phyloP scores from a whole-genome alignment of 2,113 vertebrate genomes.

The Takifugu flavidus region DNA sequence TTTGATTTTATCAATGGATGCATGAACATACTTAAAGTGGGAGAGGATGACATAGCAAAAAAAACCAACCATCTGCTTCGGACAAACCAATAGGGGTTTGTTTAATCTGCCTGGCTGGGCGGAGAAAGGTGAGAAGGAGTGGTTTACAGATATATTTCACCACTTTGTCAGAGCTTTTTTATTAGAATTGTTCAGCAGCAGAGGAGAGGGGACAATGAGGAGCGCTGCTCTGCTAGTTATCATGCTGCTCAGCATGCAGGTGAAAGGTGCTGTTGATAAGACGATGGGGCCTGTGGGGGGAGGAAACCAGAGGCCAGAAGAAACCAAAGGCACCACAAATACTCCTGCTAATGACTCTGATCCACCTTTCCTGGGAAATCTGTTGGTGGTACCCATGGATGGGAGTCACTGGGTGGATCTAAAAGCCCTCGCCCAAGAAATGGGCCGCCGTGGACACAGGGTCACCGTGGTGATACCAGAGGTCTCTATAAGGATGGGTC shows the following conservation, averaged over 20 bases:
- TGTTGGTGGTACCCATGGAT: conserved; percentile 83
- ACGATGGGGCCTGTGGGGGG: background rate
- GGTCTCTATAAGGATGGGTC: conserved; percentile 67
- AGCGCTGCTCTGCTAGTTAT: conserved; percentile 12
- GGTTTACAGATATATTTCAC: background rate
- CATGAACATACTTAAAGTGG: too few species aligned
- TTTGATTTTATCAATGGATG: too few species aligned
- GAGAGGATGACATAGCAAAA: too few species aligned
- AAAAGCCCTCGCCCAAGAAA: conserved; percentile 63
- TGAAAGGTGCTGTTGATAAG: conserved; percentile 8
- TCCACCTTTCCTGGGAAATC: conserved; percentile 59
- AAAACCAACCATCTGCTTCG: too few species aligned
- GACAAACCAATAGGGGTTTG: too few species aligned
- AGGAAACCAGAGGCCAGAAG: background rate
- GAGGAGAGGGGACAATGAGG: conserved; percentile 38
- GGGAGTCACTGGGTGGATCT: conserved; percentile 87
- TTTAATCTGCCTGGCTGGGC: background rate
- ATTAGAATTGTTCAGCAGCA: background rate
- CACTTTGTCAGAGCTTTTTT: background rate
- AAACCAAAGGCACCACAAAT: background rate
- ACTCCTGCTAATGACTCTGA: background rate
- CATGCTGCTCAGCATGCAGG: conserved; percentile 33
- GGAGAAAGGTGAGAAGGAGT: background rate
- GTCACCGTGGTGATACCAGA: conserved; percentile 77
- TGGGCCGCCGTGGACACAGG: conserved; percentile 76